Evolutionary conservation across 1,140 invertebrate species (phyloP), one percentile per base, ranked within the genome.

Genomic region (Temnothorax curvispinosus): DNA sequence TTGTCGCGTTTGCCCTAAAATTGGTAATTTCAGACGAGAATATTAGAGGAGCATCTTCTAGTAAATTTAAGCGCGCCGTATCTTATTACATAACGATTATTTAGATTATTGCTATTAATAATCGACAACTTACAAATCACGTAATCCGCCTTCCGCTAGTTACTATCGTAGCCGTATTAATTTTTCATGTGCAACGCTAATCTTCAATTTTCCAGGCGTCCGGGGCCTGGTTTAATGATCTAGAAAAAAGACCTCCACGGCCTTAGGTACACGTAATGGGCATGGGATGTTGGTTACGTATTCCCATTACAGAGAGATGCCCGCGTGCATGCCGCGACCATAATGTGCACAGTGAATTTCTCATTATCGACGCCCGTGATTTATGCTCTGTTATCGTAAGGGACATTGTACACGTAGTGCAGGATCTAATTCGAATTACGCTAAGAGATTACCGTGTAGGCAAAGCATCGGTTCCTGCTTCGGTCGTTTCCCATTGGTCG

Each of bases 331-430:
- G 47, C 82, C 38, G 44, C 35, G 32, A 72, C 54, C 54, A 82
- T 81, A 86, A 87, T 89, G 86, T 67, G 88, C 81, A 56, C 86
- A 81, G 64, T 87, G 89, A 84, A 88, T 87, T 88, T 88, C 67
- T 88, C 87, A 92, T 92, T 93, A 93, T 94, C 92, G 88, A 90
- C 90, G 88, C 92, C 91, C 92, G 93, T 91, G 90, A 93, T 94
- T 93, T 93, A 93, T 93, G 90, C 80, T 81, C 90, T 86, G 91
- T 92, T 94, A 94, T 93, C 92, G 91, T 91, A 91, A 93, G 88
- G 91, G 89, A 92, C 88, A 88, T 88, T 90, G 89, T 91, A 91
- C 91, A 87, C 85, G 89, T 71, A 88, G 76, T 82, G 86, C 88
- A 87, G 85, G 91, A 93, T 91, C 92, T 91, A 92, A 93, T 94